These are phyloP conservation scores for Ceyx margarethae DNA, from an alignment of 2,113 vertebrate genomes.

Conservation along the genomic window DNA sequence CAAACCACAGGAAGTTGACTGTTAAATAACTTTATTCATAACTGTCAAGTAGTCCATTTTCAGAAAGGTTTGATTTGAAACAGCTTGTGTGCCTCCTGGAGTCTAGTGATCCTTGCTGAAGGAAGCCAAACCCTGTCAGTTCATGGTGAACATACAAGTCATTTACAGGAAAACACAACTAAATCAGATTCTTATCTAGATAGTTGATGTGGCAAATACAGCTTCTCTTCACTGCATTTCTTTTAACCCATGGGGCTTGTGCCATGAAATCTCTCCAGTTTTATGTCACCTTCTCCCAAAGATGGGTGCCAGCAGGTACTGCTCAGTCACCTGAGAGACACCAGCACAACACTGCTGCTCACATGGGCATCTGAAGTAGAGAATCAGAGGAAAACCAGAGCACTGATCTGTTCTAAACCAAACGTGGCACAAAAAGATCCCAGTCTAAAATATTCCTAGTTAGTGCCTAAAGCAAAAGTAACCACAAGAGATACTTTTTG, in stretches of 20 bases:
- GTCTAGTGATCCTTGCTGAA: conserved; percentile 2
- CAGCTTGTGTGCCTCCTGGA: neutral
- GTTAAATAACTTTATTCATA: conserved; percentile 63
- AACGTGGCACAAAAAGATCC: neutral
- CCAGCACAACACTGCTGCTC: neutral
- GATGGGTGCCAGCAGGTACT: neutral
- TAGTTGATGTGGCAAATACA: neutral
- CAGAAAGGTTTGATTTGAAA: conserved; percentile 53
- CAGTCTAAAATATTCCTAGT: neutral
- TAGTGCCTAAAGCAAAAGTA: neutral
- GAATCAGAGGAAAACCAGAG: neutral
- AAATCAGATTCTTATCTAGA: neutral
- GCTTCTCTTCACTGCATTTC: neutral
- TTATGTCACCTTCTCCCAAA: too few species aligned
- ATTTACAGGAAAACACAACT: neutral
- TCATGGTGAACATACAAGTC: neutral
- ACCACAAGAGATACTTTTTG: neutral
- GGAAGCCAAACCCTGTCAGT: neutral
- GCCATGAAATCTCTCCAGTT: neutral
- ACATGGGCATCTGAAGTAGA: neutral
- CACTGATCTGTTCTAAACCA: neutral
- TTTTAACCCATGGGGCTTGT: neutral
- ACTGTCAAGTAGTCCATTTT: conserved; percentile 61
- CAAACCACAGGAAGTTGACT: conserved; percentile 66
- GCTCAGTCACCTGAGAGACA: neutral